phyloP scores from a whole-genome alignment of 2,888 invertebrate species.

The Fabriciana adippe region DNA sequence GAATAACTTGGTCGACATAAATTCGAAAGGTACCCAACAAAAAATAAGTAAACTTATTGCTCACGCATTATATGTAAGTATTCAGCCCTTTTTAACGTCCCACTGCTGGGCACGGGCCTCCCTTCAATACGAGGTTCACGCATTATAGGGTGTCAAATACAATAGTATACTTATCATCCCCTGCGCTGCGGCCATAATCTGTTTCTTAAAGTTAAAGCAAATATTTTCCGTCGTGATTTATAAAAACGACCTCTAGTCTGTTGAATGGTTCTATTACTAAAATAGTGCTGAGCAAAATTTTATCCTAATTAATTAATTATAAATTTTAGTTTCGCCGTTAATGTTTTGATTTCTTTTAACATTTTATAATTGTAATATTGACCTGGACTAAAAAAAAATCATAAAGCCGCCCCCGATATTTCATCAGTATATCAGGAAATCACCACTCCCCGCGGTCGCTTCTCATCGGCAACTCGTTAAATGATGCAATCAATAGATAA shows the following conservation, averaged over 20 bases:
- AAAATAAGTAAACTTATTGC: constrained; percentile 13
- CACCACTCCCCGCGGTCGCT: constrained; percentile 26
- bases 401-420: constrained; percentile 10
- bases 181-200: constrained; percentile 1
- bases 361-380: not conserved
- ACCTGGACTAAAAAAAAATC: constrained; percentile 3
- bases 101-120: no score
- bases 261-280: not conserved
- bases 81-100: no score
- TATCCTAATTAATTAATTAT: no score
- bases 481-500: constrained; percentile 56
- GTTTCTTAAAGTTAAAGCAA: constrained; percentile 3
- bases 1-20: constrained; percentile 11
- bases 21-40: constrained; percentile 3
- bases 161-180: constrained; percentile 26
- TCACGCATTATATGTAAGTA: constrained; percentile 3
- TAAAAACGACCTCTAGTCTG: no score
- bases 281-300: not conserved
- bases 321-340: not conserved
- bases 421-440: constrained; percentile 17
- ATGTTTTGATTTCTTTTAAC: not conserved
- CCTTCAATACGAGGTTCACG: no score
- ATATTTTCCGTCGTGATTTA: constrained; percentile 8
- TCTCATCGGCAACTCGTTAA: constrained; percentile 43
- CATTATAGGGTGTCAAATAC: constrained; percentile 14